Evolutionary conservation across 2,797 vertebrate genomes (phyloP).

Genomic region (Rousettus madagascariensis): DNA sequence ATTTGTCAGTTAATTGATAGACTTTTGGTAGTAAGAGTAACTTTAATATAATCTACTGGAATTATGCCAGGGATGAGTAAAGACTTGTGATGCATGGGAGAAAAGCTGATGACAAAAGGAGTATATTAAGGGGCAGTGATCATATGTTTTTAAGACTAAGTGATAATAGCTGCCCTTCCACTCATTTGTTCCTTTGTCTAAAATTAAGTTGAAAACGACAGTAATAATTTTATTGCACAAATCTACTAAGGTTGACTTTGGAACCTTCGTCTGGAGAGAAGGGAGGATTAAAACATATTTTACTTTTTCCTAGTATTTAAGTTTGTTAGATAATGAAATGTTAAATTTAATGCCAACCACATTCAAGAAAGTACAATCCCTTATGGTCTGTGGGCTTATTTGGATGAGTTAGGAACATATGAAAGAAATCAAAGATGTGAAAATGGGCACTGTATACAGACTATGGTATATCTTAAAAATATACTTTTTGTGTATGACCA

Average conservation of each 20-base stretch:
- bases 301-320: slow-evolving; percentile 42
- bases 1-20: slow-evolving; percentile 38
- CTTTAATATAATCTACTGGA: neutral
- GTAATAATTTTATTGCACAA: slow-evolving; percentile 29
- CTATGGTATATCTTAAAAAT: slow-evolving; percentile 36
- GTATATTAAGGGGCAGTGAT: neutral
- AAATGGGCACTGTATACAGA: neutral
- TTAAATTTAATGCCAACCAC: slow-evolving; percentile 43
- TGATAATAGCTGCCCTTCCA: slow-evolving; percentile 10
- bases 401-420: slow-evolving; percentile 23
- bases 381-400: neutral
- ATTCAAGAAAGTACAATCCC: slow-evolving; percentile 17
- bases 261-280: neutral
- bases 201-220: slow-evolving; percentile 24
- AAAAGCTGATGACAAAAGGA: neutral
- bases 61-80: neutral
- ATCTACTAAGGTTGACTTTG: neutral
- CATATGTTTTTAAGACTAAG: neutral
- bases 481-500: neutral
- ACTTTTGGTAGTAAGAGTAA: slow-evolving; percentile 26
- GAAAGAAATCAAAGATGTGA: slow-evolving; percentile 30
- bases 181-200: neutral
- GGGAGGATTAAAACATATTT: neutral
- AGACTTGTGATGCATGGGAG: neutral
- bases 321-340: slow-evolving; percentile 47